A percentile compares a stretch with the other conserved stretches of the same genome.
phyloP scores from a whole-genome alignment of 2,113 vertebrate genomes.

The Oceanites oceanicus region DNA sequence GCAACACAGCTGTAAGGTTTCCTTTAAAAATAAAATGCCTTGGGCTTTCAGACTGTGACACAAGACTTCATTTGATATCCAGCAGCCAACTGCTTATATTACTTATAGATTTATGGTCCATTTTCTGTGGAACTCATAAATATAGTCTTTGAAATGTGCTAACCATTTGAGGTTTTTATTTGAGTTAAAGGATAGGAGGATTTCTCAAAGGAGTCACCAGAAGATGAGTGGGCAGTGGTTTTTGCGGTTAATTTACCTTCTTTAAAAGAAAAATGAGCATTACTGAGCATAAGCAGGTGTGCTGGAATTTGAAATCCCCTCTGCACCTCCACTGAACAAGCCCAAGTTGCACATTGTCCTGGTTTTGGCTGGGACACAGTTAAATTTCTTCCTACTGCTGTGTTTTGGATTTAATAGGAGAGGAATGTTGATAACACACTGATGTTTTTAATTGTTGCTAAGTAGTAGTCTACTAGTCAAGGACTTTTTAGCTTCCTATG shows the following conservation, averaged over 20 bases:
- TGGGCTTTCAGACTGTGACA: slow-evolving; percentile 49
- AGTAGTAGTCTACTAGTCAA: too few relatives aligned
- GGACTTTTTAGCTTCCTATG: too few relatives aligned
- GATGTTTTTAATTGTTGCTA: too few relatives aligned
- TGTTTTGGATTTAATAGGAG: too few relatives aligned
- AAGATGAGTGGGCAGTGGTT: background rate
- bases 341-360: background rate
- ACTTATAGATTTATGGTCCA: slow-evolving; percentile 54
- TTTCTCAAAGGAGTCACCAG: slow-evolving; percentile 38
- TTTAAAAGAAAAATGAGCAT: background rate
- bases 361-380: too few relatives aligned
- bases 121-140: slow-evolving; percentile 56
- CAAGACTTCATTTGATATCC: slow-evolving; percentile 48
- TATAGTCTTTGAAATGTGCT: slow-evolving; percentile 25
- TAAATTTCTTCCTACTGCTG: too few relatives aligned
- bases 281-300: background rate
- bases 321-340: background rate
- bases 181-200: slow-evolving; percentile 20
- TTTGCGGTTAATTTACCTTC: background rate
- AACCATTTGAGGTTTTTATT: background rate
- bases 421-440: too few relatives aligned
- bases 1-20: slow-evolving; percentile 8
- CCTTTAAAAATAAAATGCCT: slow-evolving; percentile 52
- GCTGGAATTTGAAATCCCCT: background rate
- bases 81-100: slow-evolving; percentile 41